These are phyloP conservation scores for Acanthornis magna DNA, from an alignment of 2,797 vertebrate species.

Conservation along the genomic window DNA sequence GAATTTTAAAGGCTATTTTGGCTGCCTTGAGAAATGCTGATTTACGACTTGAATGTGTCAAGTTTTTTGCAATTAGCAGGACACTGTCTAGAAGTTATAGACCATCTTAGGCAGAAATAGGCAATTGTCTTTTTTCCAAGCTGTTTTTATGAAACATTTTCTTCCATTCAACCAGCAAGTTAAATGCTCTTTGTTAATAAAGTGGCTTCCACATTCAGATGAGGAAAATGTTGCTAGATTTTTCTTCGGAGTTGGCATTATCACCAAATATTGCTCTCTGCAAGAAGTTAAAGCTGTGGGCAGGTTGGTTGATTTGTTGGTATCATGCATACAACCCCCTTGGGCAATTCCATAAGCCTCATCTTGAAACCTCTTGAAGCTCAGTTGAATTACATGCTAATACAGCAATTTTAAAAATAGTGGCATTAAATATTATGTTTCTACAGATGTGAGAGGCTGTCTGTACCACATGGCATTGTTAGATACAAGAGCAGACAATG, in stretches of 20 bases:
- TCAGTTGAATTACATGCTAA: not conserved
- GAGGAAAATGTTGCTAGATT: not conserved
- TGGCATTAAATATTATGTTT: not conserved
- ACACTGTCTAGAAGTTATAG: not conserved
- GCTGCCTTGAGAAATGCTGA: slow-evolving; percentile 5
- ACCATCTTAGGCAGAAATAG: not conserved
- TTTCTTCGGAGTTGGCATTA: not conserved
- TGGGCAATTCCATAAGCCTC: not conserved
- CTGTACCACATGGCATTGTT: not conserved
- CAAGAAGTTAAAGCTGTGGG: not conserved
- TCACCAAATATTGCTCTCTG: not conserved
- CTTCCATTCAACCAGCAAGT: not conserved
- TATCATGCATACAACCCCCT: not conserved
- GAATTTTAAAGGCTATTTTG: slow-evolving; percentile 42
- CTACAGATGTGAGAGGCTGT: not conserved
- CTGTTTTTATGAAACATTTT: not conserved
- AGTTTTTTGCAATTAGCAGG: not conserved
- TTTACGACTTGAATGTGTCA: not conserved
- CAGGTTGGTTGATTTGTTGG: not conserved
- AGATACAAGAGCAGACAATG: not conserved
- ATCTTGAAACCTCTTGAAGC: not conserved
- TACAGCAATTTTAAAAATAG: not conserved
- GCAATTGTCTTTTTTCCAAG: not conserved
- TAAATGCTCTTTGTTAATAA: not conserved
- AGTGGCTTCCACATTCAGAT: not conserved